Evolutionary conservation across 2,888 invertebrate species (phyloP).

Genomic region (Cryptosula pallasiana): DNA sequence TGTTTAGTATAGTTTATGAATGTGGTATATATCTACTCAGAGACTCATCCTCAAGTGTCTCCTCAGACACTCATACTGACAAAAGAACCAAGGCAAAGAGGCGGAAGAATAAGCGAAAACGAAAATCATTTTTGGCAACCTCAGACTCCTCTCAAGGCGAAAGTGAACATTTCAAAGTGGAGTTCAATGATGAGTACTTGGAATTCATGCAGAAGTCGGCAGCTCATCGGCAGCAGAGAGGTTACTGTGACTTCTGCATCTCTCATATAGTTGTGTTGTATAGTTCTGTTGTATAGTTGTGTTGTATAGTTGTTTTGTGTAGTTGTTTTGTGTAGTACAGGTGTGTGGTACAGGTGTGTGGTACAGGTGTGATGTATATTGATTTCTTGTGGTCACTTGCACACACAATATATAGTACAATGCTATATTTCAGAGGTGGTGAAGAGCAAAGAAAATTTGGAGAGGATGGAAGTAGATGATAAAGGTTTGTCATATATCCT

Average conservation of each 20-base stretch:
- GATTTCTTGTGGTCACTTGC: too few species aligned
- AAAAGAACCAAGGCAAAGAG: not conserved
- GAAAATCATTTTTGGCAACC: not conserved
- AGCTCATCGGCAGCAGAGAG: not conserved
- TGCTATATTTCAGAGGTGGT: not conserved
- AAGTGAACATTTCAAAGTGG: not conserved
- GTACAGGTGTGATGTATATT: too few species aligned
- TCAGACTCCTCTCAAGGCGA: not conserved
- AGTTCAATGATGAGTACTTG: not conserved
- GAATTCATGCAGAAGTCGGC: conserved; percentile 16
- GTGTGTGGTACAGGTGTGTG: too few species aligned
- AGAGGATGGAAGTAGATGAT: not conserved
- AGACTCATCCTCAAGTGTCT: not conserved
- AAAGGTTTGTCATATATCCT: not conserved
- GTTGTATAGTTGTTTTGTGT: too few species aligned
- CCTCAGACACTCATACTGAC: not conserved
- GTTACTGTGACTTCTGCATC: too few species aligned
- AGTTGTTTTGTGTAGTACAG: too few species aligned
- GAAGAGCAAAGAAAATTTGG: not conserved
- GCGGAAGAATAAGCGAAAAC: not conserved
- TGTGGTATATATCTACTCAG: not conserved
- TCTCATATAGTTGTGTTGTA: too few species aligned
- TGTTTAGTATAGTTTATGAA: too few species aligned
- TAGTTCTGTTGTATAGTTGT: too few species aligned
- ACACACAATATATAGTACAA: too few species aligned